Evolutionary conservation across 92 coral and sea anemone species (phyloP), one percentile per base, ranked within the genome.

Genomic region (Hydrozoanthus gracilis): DNA sequence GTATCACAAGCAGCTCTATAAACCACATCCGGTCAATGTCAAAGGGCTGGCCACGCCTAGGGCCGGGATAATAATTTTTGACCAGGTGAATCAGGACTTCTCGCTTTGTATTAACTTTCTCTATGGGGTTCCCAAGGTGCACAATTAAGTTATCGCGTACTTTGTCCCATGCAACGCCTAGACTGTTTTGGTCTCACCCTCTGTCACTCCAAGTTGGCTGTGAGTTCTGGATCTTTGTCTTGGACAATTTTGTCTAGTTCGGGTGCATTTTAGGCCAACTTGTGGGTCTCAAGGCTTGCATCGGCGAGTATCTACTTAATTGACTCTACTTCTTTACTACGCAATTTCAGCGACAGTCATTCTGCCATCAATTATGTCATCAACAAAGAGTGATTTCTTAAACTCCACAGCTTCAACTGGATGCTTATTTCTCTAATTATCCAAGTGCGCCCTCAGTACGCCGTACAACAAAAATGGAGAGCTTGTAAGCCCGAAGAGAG

Each of bases 161-260:
- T 51, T 83, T 88, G 79, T 91, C 18, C 92, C 94, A 91, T 60
- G 44, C 60, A 10, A 91, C 66, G 4, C 94, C 92, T 16, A 91
- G 90, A 8, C n/a, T n/a, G 64, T 55, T 10, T 78, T 82, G 75
- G 87, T 84, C 64, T 91, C 88, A 16, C 87, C 89, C 4, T 52
- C 60, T 6, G 73, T 14, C 48, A 79, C 74, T 4, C 86, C 83
- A 1, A 84, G 82, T 50, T 84, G 35, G 75, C 83, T 47, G 87
- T 91, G 61, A 83, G 58, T 11, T 91, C 94, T 82, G 54, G 18
- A 45, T 72, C 77, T 15, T 4, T 72, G 51, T 13, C 35, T 44
- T 13, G 18, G 39, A 14, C 13, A 8, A 6, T 11, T 7, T 14
- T 27, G 3, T 45, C 77, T 10, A 72, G 55, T 51, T 75, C 79